Conservation (phyloP, 2,113 vertebrate species). For the Orcinus orca region DNA sequence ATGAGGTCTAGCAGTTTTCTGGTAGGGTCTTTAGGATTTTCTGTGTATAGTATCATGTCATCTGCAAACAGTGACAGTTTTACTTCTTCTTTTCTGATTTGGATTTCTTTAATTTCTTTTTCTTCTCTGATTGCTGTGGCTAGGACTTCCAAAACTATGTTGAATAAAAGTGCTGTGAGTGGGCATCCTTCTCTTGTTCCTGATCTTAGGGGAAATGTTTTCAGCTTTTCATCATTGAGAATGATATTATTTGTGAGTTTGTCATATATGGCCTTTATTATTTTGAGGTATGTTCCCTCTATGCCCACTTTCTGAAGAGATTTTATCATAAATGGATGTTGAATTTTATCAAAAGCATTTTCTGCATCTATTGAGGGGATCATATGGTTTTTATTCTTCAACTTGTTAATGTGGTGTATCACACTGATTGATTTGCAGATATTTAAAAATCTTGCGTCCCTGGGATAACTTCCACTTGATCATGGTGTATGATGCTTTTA, state of each 20-base stretch:
- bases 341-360: background rate
- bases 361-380: background rate
- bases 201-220: background rate
- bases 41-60: no score
- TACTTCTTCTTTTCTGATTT: background rate
- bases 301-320: background rate
- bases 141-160: background rate
- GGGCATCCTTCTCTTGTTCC: background rate
- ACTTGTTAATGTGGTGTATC: background rate
- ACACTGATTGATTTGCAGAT: background rate
- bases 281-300: background rate
- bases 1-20: background rate
- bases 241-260: background rate
- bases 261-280: background rate
- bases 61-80: background rate
- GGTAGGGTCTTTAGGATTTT: background rate
- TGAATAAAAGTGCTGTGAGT: background rate
- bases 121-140: background rate
- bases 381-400: background rate
- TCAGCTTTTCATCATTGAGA: background rate
- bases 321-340: background rate
- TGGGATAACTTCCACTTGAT: background rate
- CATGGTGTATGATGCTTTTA: background rate
- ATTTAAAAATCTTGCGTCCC: background rate
- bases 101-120: background rate